Percentiles rank a stretch among this genome's conserved stretches.
phyloP scores from a whole-genome alignment of 2,797 vertebrate species.

The Danio choprae region DNA sequence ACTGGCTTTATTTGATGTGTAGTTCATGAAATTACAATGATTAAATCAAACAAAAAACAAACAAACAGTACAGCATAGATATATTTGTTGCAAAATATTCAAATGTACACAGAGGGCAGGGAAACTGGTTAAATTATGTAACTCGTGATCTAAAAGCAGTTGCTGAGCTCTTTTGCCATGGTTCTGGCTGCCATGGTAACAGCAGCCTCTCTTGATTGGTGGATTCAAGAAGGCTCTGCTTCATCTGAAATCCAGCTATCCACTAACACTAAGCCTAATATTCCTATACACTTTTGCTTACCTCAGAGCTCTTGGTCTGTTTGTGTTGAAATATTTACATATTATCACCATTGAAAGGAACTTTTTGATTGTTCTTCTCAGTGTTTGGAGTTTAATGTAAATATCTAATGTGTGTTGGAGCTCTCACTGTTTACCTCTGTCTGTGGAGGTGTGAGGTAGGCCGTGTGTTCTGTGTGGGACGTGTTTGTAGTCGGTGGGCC shows the following conservation, averaged over 20 bases:
- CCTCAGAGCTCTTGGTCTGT: neutral
- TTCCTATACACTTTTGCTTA: neutral
- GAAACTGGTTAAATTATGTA: neutral
- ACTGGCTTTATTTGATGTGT: too few species aligned
- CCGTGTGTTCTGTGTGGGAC: conserved; percentile 71
- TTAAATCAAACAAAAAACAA: neutral
- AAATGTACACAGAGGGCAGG: neutral
- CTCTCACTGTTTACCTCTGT: conserved; percentile 66
- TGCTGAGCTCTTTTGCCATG: neutral
- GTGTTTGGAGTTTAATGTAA: neutral
- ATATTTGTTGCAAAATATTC: too few species aligned
- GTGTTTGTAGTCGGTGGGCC: conserved; percentile 73
- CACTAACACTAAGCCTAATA: too few species aligned
- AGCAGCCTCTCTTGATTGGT: neutral
- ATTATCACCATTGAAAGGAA: neutral
- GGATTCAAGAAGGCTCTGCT: neutral
- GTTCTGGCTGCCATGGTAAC: neutral
- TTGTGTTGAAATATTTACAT: neutral
- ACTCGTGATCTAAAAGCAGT: too few species aligned
- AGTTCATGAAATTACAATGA: too few species aligned
- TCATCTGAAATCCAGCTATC: neutral
- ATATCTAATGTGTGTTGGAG: too few species aligned
- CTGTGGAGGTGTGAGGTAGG: conserved; percentile 68
- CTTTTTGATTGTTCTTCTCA: neutral
- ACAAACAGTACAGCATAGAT: neutral